Percentiles rank a stretch among this genome's conserved stretches.
These are phyloP conservation scores for Nasonia longicornis DNA, from an alignment of 1,140 invertebrate species.

Conservation along the genomic window DNA sequence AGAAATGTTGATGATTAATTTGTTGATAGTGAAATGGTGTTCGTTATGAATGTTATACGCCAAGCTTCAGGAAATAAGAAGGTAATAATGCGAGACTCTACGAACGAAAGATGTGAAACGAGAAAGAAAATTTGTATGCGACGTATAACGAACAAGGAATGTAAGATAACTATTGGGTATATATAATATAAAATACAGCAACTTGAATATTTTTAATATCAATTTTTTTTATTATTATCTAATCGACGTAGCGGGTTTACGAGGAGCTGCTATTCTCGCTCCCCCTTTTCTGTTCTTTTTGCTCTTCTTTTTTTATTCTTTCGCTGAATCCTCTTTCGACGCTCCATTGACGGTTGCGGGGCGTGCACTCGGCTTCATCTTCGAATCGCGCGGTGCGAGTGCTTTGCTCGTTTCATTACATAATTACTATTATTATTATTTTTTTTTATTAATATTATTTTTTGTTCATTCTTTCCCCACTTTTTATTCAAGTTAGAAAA, in stretches of 20 bases:
- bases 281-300: not conserved
- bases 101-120: not conserved
- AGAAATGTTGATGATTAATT: not conserved
- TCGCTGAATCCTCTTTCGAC: not conserved
- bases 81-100: not conserved
- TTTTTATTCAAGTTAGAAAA: slow-evolving; percentile 53
- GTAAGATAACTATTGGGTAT: slow-evolving; percentile 26
- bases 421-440: slow-evolving; percentile 9
- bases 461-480: slow-evolving; percentile 32
- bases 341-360: slow-evolving; percentile 22
- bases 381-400: slow-evolving; percentile 6
- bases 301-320: not conserved
- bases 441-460: slow-evolving; percentile 42
- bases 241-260: slow-evolving; percentile 51
- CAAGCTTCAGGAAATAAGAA: not conserved
- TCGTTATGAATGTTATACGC: not conserved
- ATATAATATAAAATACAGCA: slow-evolving; percentile 42
- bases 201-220: slow-evolving; percentile 44
- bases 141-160: not conserved
- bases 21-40: slow-evolving; percentile 14
- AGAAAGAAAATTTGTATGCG: slow-evolving; percentile 13
- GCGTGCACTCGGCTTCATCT: not conserved
- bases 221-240: slow-evolving; percentile 55
- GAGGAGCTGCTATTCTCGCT: slow-evolving; percentile 30
- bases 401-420: slow-evolving; percentile 23